phyloP scores from a whole-genome alignment of 2,113 vertebrate species.

The Muntiacus muntjak region DNA sequence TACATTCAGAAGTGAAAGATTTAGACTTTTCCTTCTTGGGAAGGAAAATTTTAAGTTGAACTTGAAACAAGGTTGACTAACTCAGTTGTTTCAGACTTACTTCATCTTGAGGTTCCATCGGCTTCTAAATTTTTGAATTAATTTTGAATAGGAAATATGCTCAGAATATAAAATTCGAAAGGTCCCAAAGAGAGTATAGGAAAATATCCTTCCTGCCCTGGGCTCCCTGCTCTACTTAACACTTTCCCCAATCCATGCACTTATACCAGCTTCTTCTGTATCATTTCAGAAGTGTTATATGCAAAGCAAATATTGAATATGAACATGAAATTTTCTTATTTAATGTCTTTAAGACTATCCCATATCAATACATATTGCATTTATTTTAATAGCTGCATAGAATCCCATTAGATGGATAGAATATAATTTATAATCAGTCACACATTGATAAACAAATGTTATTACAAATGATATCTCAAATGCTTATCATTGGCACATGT shows the following conservation, averaged over 20 bases:
- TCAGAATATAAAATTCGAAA: background rate
- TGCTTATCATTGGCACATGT: background rate
- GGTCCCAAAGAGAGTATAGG: background rate
- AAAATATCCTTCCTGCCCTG: background rate
- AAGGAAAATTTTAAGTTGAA: background rate
- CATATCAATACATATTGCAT: background rate
- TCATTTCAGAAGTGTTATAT: background rate
- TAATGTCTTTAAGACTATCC: background rate
- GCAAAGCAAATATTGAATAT: background rate
- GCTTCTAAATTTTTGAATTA: background rate
- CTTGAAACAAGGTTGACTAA: background rate
- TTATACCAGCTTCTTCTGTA: background rate
- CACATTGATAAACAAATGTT: background rate
- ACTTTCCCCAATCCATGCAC: background rate
- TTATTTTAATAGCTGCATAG: background rate
- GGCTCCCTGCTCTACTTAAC: background rate
- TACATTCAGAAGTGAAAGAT: background rate
- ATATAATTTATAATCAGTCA: background rate
- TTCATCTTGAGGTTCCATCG: background rate
- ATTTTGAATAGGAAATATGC: background rate
- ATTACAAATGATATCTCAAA: background rate
- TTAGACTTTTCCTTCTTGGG: background rate
- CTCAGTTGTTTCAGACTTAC: background rate
- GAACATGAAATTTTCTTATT: background rate
- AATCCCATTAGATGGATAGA: background rate